Evolutionary conservation across 1,140 invertebrate genomes (phyloP).

Genomic region (Tribolium madens): DNA sequence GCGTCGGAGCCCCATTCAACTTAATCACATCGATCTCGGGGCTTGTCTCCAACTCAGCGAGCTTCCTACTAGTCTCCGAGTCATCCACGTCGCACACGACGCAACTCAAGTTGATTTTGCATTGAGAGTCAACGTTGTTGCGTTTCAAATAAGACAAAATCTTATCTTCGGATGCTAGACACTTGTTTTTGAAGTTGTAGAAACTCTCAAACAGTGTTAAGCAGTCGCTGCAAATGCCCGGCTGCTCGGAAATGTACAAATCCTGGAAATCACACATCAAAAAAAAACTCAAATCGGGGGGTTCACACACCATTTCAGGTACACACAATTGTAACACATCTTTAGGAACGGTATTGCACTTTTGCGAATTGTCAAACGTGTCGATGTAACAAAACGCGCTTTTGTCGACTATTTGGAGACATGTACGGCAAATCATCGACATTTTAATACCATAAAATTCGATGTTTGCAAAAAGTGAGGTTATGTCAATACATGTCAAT

Average conservation of each 20-base stretch:
- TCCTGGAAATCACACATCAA: constrained; percentile 1
- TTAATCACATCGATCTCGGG: background rate
- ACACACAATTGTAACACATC: constrained; percentile 9
- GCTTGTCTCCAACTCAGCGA: background rate
- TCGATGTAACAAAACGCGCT: background rate
- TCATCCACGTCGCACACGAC: constrained; percentile 6
- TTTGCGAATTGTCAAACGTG: constrained; percentile 10
- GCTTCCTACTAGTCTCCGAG: background rate
- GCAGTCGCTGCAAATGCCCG: constrained; percentile 11
- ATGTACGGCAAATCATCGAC: background rate
- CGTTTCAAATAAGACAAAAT: background rate
- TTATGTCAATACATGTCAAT: constrained; percentile 5
- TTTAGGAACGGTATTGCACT: background rate
- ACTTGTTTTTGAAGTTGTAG: constrained; percentile 32
- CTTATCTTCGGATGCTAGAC: constrained; percentile 6
- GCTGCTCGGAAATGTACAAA: constrained; percentile 23
- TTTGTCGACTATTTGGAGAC: background rate
- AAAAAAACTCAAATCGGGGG: background rate
- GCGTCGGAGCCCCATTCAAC: background rate
- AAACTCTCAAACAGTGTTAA: background rate
- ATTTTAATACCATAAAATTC: constrained; percentile 8
- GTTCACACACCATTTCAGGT: constrained; percentile 1
- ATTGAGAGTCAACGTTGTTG: background rate
- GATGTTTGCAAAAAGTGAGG: background rate
- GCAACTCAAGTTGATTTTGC: background rate